phyloP scores from a whole-genome alignment of 1,140 invertebrate genomes.

The Chironomus striatipennis region DNA sequence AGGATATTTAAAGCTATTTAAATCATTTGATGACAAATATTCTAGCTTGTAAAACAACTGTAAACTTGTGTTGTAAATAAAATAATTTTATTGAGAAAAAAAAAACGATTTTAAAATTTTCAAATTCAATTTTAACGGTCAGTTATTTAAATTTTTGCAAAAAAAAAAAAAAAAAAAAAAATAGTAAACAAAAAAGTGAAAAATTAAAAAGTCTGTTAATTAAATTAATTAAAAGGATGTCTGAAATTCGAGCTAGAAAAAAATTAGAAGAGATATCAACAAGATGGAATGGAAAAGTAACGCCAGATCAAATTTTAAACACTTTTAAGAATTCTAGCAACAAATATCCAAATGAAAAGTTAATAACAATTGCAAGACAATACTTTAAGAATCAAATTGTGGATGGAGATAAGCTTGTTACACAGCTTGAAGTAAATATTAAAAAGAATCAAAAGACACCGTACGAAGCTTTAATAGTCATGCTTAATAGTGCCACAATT shows the following conservation, averaged over 20 bases:
- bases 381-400: background rate
- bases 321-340: background rate
- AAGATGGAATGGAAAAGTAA: background rate
- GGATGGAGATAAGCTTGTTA: background rate
- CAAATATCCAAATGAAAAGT: background rate
- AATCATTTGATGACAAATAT: background rate
- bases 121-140: background rate
- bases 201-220: background rate
- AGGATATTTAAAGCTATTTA: background rate
- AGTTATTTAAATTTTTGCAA: background rate
- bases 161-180: too few species aligned
- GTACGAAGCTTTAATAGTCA: background rate
- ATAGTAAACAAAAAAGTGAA: too few species aligned
- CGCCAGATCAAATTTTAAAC: background rate
- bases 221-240: background rate
- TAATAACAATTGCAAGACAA: background rate
- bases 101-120: background rate
- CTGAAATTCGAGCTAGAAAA: background rate
- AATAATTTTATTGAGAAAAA: background rate
- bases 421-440: background rate
- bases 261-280: background rate
- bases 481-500: background rate
- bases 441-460: background rate
- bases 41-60: too few species aligned
- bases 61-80: too few species aligned